These are phyloP conservation scores for Philereme vetulata DNA, from an alignment of 2,888 invertebrate genomes.

Conservation along the genomic window DNA sequence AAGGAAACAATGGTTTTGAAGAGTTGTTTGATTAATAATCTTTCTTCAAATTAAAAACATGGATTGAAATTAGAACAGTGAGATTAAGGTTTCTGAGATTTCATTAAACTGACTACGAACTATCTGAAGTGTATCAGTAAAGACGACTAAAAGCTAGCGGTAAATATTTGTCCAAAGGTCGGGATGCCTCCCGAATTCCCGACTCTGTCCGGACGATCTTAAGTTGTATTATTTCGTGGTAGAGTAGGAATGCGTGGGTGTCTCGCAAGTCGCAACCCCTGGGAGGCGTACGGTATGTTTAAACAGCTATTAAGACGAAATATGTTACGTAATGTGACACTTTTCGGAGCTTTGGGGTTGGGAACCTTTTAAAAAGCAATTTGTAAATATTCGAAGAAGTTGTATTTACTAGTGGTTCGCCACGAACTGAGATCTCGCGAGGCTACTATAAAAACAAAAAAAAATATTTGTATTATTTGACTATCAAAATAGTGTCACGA, in stretches of 20 bases:
- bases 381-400: neutral
- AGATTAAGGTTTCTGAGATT: too few relatives aligned
- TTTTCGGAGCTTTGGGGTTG: constrained; percentile 19
- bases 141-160: constrained; percentile 17
- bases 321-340: constrained; percentile 31
- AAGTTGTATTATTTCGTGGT: constrained; percentile 26
- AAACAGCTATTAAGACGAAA: constrained; percentile 40
- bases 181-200: constrained; percentile 48
- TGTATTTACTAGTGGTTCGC: too few relatives aligned
- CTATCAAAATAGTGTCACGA: too few relatives aligned
- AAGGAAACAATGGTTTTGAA: too few relatives aligned
- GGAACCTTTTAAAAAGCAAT: constrained; percentile 1
- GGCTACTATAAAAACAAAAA: too few relatives aligned
- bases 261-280: constrained; percentile 38
- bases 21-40: too few relatives aligned
- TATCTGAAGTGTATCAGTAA: neutral
- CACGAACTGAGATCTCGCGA: too few relatives aligned
- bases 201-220: constrained; percentile 30
- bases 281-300: constrained; percentile 37
- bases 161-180: constrained; percentile 42
- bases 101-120: neutral
- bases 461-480: too few relatives aligned
- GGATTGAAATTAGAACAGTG: too few relatives aligned
- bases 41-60: too few relatives aligned
- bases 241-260: constrained; percentile 48